Conservation (phyloP, 2,888 invertebrate genomes). For the Clivina fossor region DNA sequence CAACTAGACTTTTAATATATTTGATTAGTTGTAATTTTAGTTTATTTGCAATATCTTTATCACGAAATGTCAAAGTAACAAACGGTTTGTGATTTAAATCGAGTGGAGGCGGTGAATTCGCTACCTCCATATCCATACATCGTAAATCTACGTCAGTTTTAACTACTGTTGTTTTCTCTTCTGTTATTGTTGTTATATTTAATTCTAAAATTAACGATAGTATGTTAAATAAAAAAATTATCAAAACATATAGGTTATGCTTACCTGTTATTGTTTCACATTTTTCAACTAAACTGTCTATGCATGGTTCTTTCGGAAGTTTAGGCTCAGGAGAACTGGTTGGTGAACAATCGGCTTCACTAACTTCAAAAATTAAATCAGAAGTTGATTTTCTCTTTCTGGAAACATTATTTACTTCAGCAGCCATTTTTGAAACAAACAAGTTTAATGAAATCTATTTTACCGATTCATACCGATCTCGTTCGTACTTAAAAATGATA, state of each 20-base stretch:
- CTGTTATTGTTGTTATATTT: neutral
- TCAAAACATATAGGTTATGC: constrained; percentile 3
- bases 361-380: constrained; percentile 43
- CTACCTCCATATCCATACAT: constrained; percentile 27
- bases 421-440: constrained; percentile 35
- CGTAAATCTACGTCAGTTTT: constrained; percentile 23
- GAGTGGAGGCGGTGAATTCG: constrained; percentile 8
- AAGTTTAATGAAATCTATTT: neutral
- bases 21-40: constrained; percentile 10
- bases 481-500: too few species aligned
- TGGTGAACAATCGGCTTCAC: constrained; percentile 43
- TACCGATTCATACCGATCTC: too few species aligned
- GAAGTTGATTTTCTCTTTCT: constrained; percentile 39
- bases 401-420: constrained; percentile 34
- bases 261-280: constrained; percentile 10
- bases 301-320: neutral
- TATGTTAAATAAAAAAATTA: neutral
- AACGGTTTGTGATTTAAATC: constrained; percentile 18
- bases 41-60: constrained; percentile 16
- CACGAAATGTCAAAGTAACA: constrained; percentile 24
- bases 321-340: constrained; percentile 30
- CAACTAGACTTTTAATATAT: constrained; percentile 16
- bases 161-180: neutral
- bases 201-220: neutral
- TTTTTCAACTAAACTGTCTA: neutral